Evolutionary conservation across 2,888 invertebrate species (phyloP), one percentile per base, ranked within the genome.

Genomic region (Chesias legatella): DNA sequence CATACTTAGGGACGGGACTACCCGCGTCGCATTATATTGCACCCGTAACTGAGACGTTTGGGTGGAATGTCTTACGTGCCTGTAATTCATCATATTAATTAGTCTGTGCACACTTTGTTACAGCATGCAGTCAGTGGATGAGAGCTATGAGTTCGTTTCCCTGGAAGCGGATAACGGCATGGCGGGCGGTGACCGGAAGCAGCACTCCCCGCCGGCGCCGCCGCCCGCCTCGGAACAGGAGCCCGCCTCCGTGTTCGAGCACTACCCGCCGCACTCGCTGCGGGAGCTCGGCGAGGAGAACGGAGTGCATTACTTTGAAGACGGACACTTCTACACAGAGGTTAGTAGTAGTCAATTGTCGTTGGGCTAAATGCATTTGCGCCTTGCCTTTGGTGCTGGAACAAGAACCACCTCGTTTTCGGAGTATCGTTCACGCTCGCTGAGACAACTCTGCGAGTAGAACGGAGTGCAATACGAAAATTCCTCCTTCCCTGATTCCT

Each of bases 291-390:
- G 91, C 29, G 90, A 94, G 51, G 95, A 96, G 72, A 94, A 95
- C 63, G 96, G 96, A 21, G 94, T 96, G 35, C 96, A 96, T 71
- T 96, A 95, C 76, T 95, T 95, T 62, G 95, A 96, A 73, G 97
- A 97, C 82, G 97, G 97, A 38, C 96, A 97, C 79, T 97, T 96
- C 77, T 97, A 96, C 92, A 95, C 96, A 83, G 96, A 97, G 90
- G 94, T 84, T 8, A 13, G 42, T 3, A 7, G 10, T 26, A 7
- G 7, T 5, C 10, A 7, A 10, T 3, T 17, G 13, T 17, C 13
- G 5, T n/a, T n/a, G n/a, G n/a, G n/a, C n/a, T 3, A 17, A 17
- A 2, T 2, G 13, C 13, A 3, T 17, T 17, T 17, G 13, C 5
- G 13, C 5, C 2, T 17, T 17, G 13, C 13, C 13, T 3, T 3